Percentiles rank a stretch among this genome's conserved stretches.
These are phyloP conservation scores for Branchellion lobata DNA, from an alignment of 2,888 invertebrate species.

Conservation along the genomic window DNA sequence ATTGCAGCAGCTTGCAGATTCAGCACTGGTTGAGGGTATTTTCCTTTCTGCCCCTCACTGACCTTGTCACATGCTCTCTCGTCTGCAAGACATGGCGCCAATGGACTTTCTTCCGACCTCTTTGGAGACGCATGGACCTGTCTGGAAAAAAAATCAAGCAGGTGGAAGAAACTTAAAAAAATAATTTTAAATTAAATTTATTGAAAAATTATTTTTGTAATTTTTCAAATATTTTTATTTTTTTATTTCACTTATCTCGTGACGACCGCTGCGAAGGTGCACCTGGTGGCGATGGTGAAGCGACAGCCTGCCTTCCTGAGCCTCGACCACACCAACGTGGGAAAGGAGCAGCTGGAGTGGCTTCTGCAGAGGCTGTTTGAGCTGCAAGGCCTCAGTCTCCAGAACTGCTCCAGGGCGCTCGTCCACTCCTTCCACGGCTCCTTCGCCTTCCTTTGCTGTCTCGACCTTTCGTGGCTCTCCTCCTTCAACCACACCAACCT, in stretches of 20 bases:
- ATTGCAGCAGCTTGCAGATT: conserved; percentile 53
- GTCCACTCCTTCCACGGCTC: conserved; percentile 75
- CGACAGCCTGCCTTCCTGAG: conserved; percentile 82
- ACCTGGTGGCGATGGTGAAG: conserved; percentile 79
- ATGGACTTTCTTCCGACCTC: conserved; percentile 76
- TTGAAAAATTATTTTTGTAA: not conserved
- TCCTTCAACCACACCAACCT: conserved; percentile 77
- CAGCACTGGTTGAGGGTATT: conserved; percentile 63
- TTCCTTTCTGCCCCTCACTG: conserved; percentile 59
- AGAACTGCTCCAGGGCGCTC: conserved; percentile 71
- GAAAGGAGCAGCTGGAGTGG: conserved; percentile 86
- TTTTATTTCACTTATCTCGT: too few species aligned
- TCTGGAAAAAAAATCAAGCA: conserved; percentile 43
- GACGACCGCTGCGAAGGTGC: too few species aligned
- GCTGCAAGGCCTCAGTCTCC: conserved; percentile 76
- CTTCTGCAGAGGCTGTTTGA: conserved; percentile 81
- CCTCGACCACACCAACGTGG: conserved; percentile 84
- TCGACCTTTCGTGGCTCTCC: conserved; percentile 83
- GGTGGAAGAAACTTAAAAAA: not conserved
- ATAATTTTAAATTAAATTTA: not conserved
- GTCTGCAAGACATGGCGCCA: conserved; percentile 88
- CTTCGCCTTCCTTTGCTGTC: conserved; percentile 73
- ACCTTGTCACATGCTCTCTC: conserved; percentile 69
- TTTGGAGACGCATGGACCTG: conserved; percentile 84
- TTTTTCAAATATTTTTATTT: too few species aligned